These are phyloP conservation scores for Nymphalis urticae DNA, from an alignment of 2,888 invertebrate genomes.

Conservation along the genomic window DNA sequence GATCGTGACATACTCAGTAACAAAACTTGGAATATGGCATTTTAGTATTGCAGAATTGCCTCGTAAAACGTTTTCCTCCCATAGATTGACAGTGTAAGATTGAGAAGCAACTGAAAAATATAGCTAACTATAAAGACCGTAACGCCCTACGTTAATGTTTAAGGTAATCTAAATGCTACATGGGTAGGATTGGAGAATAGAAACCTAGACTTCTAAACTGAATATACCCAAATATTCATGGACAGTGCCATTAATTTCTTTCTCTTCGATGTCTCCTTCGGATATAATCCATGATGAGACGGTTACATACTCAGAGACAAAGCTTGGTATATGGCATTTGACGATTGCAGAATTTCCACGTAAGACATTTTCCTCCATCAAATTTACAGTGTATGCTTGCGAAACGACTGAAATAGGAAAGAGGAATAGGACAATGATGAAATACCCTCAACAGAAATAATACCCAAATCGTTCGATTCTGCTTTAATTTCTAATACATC, in stretches of 20 bases:
- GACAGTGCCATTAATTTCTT: slow-evolving; percentile 67
- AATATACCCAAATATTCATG: slow-evolving; percentile 63
- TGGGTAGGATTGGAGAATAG: slow-evolving; percentile 35
- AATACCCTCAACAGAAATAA: slow-evolving; percentile 38
- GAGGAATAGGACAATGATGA: slow-evolving; percentile 37
- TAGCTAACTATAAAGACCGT: background rate
- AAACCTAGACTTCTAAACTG: slow-evolving; percentile 14
- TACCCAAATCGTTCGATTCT: slow-evolving; percentile 71
- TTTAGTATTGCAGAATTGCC: slow-evolving; percentile 95
- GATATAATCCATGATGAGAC: slow-evolving; percentile 93
- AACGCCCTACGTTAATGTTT: background rate
- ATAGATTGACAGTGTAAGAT: slow-evolving; percentile 92
- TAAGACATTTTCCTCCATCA: slow-evolving; percentile 95
- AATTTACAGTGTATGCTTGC: slow-evolving; percentile 92
- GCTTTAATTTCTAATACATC: slow-evolving; percentile 75
- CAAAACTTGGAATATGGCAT: slow-evolving; percentile 96
- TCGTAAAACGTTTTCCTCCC: slow-evolving; percentile 95
- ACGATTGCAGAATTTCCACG: slow-evolving; percentile 94
- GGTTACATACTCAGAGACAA: slow-evolving; percentile 94
- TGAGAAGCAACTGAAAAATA: slow-evolving; percentile 90
- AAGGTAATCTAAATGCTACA: slow-evolving; percentile 3
- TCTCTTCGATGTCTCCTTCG: slow-evolving; percentile 82
- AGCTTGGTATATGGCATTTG: slow-evolving; percentile 96
- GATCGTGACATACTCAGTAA: slow-evolving; percentile 93
- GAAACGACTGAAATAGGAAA: slow-evolving; percentile 88